Percentiles rank a stretch among this genome's conserved stretches.
Evolutionary conservation across 2,797 vertebrate genomes (phyloP).

Genomic region (Vultur gryphus): DNA sequence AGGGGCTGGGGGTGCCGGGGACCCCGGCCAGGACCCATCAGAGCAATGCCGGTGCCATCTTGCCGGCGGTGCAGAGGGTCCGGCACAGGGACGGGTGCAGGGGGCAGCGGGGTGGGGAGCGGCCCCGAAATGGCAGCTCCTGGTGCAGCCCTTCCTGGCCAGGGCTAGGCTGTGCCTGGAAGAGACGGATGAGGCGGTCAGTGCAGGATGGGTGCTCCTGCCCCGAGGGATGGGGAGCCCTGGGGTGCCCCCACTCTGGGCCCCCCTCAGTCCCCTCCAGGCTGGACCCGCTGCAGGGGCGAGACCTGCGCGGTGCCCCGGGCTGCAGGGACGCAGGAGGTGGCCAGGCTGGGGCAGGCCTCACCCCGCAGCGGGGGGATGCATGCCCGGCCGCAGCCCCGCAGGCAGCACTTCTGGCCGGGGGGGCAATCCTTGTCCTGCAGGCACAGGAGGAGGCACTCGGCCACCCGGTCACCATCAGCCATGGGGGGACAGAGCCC

Average conservation of each 20-base stretch:
- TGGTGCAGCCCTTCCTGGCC: not conserved
- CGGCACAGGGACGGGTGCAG: rapidly evolving
- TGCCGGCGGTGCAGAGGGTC: too few relatives aligned
- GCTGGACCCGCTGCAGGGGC: not conserved
- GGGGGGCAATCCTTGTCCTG: slow-evolving; percentile 19
- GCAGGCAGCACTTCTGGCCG: slow-evolving; percentile 4
- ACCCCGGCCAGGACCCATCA: not conserved
- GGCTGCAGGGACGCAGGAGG: not conserved
- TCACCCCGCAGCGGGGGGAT: rapidly evolving
- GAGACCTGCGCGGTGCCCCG: rapidly evolving
- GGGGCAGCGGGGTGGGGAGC: not conserved
- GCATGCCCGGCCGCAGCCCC: not conserved
- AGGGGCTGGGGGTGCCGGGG: not conserved
- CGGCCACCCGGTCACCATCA: rapidly evolving
- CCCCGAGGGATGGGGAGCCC: not conserved
- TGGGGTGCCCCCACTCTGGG: too few relatives aligned
- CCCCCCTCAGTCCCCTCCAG: not conserved
- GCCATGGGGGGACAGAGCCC: not conserved
- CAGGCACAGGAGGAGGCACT: not conserved
- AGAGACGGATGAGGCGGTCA: not conserved
- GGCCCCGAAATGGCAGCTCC: not conserved
- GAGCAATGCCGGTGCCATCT: not conserved
- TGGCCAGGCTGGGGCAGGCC: not conserved
- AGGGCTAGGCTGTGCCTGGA: not conserved
- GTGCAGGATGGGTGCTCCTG: not conserved